Conservation (phyloP, 2,113 vertebrate species). For the Morone chrysops region DNA sequence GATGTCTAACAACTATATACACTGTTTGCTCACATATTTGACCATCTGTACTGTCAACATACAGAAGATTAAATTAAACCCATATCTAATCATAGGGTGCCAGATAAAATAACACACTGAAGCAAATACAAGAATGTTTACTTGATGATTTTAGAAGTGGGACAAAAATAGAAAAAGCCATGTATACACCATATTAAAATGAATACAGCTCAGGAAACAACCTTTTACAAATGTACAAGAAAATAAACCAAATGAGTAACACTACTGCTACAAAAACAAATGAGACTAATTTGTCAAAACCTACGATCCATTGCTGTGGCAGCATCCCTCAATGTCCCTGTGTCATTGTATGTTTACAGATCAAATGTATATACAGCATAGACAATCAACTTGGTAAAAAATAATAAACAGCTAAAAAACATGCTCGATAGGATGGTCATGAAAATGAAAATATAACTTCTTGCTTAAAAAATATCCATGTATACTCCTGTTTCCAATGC, state of each 20-base stretch:
- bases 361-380: slow-evolving; percentile 32
- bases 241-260: slow-evolving; percentile 21
- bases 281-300: slow-evolving; percentile 12
- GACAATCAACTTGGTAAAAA: slow-evolving; percentile 48
- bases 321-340: slow-evolving; percentile 1
- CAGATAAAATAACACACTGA: slow-evolving; percentile 22
- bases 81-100: background rate
- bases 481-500: slow-evolving; percentile 18
- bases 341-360: slow-evolving; percentile 11
- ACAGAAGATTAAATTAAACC: background rate
- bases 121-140: slow-evolving; percentile 46
- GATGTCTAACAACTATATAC: background rate
- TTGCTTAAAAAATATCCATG: slow-evolving; percentile 35
- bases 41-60: background rate
- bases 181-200: slow-evolving; percentile 38
- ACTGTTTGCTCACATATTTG: background rate
- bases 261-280: slow-evolving; percentile 45
- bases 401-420: slow-evolving; percentile 29
- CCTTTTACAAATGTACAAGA: slow-evolving; percentile 55
- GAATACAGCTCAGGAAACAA: slow-evolving; percentile 27
- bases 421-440: slow-evolving; percentile 6
- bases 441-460: slow-evolving; percentile 37
- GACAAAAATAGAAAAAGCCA: slow-evolving; percentile 48
- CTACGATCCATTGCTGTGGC: background rate
- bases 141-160: slow-evolving; percentile 34